Conservation (phyloP, 2,797 vertebrate species). For the Crypturellus tataupa region DNA sequence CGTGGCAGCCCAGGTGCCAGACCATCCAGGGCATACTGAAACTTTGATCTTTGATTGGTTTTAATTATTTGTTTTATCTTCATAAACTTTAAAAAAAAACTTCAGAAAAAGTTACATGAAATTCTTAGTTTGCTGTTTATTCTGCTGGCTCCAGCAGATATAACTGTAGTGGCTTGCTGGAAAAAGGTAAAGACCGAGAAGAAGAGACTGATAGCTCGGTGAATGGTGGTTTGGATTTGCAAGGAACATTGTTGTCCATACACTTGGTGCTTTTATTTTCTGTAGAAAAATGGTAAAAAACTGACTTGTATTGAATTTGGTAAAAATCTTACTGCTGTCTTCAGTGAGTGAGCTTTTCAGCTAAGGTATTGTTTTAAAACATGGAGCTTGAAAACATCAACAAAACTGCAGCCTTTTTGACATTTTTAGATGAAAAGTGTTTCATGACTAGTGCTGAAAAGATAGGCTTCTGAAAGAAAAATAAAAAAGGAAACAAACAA, state of each 20-base stretch:
- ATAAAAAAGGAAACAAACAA: not conserved
- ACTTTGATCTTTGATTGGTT: not conserved
- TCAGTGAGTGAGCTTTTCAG: not conserved
- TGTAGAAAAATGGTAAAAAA: not conserved
- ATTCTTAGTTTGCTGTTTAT: not conserved
- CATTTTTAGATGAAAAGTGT: not conserved
- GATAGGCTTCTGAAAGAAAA: not conserved
- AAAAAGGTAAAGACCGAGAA: not conserved
- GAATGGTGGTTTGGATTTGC: not conserved
- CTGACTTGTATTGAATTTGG: not conserved
- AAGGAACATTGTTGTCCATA: not conserved
- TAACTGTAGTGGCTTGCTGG: not conserved
- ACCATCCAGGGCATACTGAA: not conserved
- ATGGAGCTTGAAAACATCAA: not conserved
- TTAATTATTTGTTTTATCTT: not conserved
- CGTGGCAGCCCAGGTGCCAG: accelerated
- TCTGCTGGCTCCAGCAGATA: not conserved
- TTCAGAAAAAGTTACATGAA: not conserved
- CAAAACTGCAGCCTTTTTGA: not conserved
- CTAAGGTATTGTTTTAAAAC: not conserved
- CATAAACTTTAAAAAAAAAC: not conserved
- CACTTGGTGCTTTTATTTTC: not conserved
- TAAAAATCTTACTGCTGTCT: not conserved
- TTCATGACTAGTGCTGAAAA: not conserved
- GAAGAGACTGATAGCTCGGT: not conserved